Base-by-base conservation (phyloP, 1,140 invertebrate genomes). In the Aphelenchoides fujianensis region DNA sequence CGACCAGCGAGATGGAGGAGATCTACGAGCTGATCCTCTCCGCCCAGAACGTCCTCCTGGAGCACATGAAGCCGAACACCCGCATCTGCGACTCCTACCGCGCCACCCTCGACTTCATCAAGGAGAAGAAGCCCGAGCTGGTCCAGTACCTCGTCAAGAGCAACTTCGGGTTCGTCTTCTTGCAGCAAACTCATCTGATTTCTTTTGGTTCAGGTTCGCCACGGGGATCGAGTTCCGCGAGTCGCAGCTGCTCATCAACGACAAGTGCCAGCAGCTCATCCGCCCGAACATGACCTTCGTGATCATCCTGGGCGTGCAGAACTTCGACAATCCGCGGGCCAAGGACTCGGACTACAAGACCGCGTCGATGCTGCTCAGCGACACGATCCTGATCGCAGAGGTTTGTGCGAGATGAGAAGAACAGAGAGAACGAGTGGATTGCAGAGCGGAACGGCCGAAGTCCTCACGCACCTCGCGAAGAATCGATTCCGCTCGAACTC, bases 191-290 rank as follows among this genome's bases (percentile, higher is more conserved):
- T n/a, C n/a, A n/a, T n/a, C n/a, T n/a, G n/a, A n/a, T n/a, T n/a
- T n/a, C 12, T n/a, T 12, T 70, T 74, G 31, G 27, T 63, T 57
- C 57, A 88, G 88, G 23, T 95, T 98, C 88, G 93, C 90, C 0
- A 98, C 94, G 89, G 97, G 97, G 5, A 92, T 98, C 80, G 96
- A 99, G 86, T 99, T 99, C 85, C 89, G 95, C 61, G 97, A 99
- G 86, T 91, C 91, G 77, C 92, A 92, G 0, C 87, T 98, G 36
- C 87, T 95, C 0, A 92, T 99, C 80, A 92, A 91, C 1, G 90
- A 92, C 1, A 98, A 97, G 88, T 93, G 91, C 52, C 89, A 88
- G 28, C 88, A 89, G 1, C 79, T 89, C n/a, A 89, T 91, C 0
- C 91, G 91, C 78, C 96, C 96, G 85, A 87, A 87, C 84, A 98